Base-by-base conservation (phyloP, 2,888 invertebrate genomes). In the Xestia rhomboidea region DNA sequence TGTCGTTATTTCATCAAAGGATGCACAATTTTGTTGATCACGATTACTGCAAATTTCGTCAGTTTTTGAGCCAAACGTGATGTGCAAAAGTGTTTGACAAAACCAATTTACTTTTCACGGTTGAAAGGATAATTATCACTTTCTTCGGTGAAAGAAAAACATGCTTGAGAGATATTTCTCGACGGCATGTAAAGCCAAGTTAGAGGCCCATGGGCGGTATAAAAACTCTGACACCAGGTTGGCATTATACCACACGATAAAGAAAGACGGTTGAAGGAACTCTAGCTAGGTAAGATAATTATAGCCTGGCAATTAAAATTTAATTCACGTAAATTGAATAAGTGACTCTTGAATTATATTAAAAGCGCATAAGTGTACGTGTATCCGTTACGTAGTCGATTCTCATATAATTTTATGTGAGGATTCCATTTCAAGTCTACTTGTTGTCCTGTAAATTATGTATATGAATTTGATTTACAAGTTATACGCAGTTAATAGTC, bases 21-120 rank as follows among this genome's bases (percentile, higher is more conserved):
- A 81, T 81, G 54, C 15, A 60, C 63, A 72, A 27, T 72, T 79
- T 66, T 60, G 11, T 57, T 18, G 27, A 21, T 73, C 60, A 60
- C 27, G 49, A 81, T 60, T 21, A n/a, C 18, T 15, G 46, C 8
- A n/a, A 77, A 34, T 68, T n/a, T 57, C 30, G 46, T 66, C 54
- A 24, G 18, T 21, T 41, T 62, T 76, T 24, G 27, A 46, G 51
- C 10, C 13, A 34, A 46, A 46, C 13, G n/a, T n/a, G 5, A 54
- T 2, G 2, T n/a, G n/a, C 5, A 8, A 46, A 49, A 21, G 51
- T 51, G 24, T 51, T 24, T 51, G 51, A 24, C 10, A 51, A 24
- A n/a, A n/a, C n/a, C 15, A 60, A 60, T 60, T 27, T 18, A 38
- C 41, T 54, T n/a, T 54, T 54, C 5, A n/a, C 11, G 13, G 5